Evolutionary conservation across 2,797 vertebrate species (phyloP).

Genomic region (Siniperca obscura): DNA sequence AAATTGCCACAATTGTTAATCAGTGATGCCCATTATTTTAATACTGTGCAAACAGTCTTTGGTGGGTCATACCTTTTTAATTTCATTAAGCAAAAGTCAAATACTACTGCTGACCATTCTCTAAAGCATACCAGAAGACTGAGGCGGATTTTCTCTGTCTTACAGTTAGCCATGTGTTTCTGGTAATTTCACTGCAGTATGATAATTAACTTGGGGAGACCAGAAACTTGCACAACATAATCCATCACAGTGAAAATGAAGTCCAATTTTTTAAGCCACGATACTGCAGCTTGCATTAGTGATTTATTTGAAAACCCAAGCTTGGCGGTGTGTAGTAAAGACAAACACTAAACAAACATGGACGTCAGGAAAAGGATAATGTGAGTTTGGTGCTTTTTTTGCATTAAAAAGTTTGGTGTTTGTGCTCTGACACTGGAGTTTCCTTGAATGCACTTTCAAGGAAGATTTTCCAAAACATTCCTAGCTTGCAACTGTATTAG

Average conservation of each 20-base stretch:
- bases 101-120: background rate
- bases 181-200: constrained; percentile 18
- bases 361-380: constrained; percentile 18
- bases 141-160: background rate
- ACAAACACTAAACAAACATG: constrained; percentile 19
- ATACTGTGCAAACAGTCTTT: background rate
- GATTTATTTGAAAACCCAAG: constrained; percentile 6
- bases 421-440: background rate
- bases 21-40: background rate
- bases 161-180: background rate
- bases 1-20: background rate
- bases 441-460: constrained; percentile 13
- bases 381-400: background rate
- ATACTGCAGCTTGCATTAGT: constrained; percentile 1
- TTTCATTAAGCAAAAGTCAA: constrained; percentile 11
- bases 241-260: constrained; percentile 21
- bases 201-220: constrained; percentile 17
- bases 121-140: constrained; percentile 13
- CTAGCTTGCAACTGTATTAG: constrained; percentile 5
- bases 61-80: background rate
- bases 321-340: background rate
- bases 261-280: background rate
- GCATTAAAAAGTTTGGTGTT: background rate
- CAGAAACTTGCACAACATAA: constrained; percentile 30
- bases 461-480: constrained; percentile 13